These are phyloP conservation scores for Platichthys flesus DNA, from an alignment of 2,113 vertebrate genomes.

Conservation along the genomic window DNA sequence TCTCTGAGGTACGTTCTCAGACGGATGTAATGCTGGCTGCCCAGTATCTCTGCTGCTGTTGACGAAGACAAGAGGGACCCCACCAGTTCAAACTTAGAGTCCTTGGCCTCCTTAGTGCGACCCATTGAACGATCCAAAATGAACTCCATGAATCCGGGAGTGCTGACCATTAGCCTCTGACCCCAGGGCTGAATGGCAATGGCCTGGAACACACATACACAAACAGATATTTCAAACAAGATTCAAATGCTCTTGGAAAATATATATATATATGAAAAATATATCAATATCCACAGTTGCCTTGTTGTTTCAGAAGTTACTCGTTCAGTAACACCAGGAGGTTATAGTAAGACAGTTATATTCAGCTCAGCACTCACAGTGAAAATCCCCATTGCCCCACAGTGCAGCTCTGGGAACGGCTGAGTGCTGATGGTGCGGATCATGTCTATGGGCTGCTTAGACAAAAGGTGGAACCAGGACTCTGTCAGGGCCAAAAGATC, in stretches of 20 bases:
- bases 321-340: neutral
- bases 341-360: neutral
- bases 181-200: slow-evolving; percentile 92
- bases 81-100: slow-evolving; percentile 94
- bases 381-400: slow-evolving; percentile 88
- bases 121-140: slow-evolving; percentile 91
- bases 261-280: no score
- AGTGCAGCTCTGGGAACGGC: slow-evolving; percentile 95
- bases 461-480: slow-evolving; percentile 90
- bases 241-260: no score
- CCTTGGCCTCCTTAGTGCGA: slow-evolving; percentile 91
- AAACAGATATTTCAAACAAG: no score
- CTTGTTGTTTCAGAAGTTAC: neutral
- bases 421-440: slow-evolving; percentile 91
- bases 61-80: slow-evolving; percentile 89
- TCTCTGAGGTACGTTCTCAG: slow-evolving; percentile 90
- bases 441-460: slow-evolving; percentile 88
- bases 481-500: slow-evolving; percentile 92
- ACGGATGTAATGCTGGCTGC: slow-evolving; percentile 90
- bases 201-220: slow-evolving; percentile 78
- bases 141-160: slow-evolving; percentile 94
- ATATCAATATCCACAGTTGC: no score
- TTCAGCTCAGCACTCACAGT: slow-evolving; percentile 80
- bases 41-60: slow-evolving; percentile 86
- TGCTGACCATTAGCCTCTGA: slow-evolving; percentile 91